Evolutionary conservation across 2,797 vertebrate genomes (phyloP).

Genomic region (Muscicapa comitata): DNA sequence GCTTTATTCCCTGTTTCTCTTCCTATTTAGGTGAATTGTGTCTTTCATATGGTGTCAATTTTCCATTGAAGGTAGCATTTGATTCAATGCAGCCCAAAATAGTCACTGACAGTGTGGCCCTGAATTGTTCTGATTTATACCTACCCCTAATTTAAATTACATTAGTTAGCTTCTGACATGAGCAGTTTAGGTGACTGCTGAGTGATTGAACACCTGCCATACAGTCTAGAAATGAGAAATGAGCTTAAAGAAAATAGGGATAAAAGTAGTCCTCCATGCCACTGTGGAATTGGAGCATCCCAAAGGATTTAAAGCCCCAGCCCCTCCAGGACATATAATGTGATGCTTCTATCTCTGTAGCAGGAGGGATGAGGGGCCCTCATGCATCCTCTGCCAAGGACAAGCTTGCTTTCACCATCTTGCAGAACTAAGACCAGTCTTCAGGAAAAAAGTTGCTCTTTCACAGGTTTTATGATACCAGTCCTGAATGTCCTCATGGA

Average conservation of each 20-base stretch:
- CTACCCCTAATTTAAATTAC: neutral
- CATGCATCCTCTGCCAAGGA: neutral
- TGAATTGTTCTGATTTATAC: constrained; percentile 17
- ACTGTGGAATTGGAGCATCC: neutral
- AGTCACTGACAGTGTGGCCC: neutral
- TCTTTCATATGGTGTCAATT: neutral
- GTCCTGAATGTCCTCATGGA: neutral
- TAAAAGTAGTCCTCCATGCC: neutral
- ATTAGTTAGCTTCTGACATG: neutral
- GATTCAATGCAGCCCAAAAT: neutral
- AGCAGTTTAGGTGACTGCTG: neutral
- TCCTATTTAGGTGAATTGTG: neutral
- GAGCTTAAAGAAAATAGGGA: neutral
- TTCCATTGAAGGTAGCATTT: neutral
- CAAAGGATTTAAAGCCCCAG: neutral
- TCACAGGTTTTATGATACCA: neutral
- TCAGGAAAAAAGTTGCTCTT: neutral
- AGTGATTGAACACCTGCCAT: neutral
- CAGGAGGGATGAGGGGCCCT: neutral
- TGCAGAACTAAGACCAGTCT: neutral
- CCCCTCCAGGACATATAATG: neutral
- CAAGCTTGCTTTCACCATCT: neutral
- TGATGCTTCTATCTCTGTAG: neutral
- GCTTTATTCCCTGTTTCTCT: neutral
- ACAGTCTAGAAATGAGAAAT: neutral